phyloP scores from a whole-genome alignment of 2,797 vertebrate genomes.

The Enteromius radiatus region DNA sequence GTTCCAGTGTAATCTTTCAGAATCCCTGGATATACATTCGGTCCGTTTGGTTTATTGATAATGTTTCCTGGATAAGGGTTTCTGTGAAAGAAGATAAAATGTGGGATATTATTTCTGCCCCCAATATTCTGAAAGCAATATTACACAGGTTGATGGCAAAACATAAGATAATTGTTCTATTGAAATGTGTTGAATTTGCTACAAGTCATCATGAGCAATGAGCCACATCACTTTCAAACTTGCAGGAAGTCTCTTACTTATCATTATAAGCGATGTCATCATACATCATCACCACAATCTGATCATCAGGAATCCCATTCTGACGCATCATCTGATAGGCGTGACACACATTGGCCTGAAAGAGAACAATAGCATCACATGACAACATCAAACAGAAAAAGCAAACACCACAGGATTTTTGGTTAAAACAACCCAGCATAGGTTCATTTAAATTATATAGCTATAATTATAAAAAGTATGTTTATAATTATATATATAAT shows the following conservation, averaged over 20 bases:
- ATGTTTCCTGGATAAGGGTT: fast-evolving
- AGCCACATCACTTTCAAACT: neutral
- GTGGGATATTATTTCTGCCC: too few relatives aligned
- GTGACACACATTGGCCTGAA: neutral
- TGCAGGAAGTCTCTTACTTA: neutral
- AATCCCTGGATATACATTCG: neutral
- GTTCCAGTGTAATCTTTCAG: neutral
- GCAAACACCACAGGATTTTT: too few relatives aligned
- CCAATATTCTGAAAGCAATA: too few relatives aligned
- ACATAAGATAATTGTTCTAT: neutral
- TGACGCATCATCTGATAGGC: neutral
- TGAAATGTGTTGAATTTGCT: too few relatives aligned
- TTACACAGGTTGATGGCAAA: too few relatives aligned
- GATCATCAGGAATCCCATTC: neutral
- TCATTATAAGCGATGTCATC: neutral
- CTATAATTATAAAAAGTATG: too few relatives aligned
- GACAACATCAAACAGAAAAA: too few relatives aligned
- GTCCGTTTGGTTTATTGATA: neutral
- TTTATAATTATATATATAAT: too few relatives aligned
- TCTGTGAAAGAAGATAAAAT: neutral
- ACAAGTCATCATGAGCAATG: neutral
- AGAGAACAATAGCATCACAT: too few relatives aligned
- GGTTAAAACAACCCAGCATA: too few relatives aligned
- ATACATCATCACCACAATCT: slow-evolving; percentile 5
- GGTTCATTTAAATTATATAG: too few relatives aligned